A percentile compares a stretch with the other conserved stretches of the same genome.
phyloP scores from a whole-genome alignment of 2,888 invertebrate species.

The Aplocera efformata region DNA sequence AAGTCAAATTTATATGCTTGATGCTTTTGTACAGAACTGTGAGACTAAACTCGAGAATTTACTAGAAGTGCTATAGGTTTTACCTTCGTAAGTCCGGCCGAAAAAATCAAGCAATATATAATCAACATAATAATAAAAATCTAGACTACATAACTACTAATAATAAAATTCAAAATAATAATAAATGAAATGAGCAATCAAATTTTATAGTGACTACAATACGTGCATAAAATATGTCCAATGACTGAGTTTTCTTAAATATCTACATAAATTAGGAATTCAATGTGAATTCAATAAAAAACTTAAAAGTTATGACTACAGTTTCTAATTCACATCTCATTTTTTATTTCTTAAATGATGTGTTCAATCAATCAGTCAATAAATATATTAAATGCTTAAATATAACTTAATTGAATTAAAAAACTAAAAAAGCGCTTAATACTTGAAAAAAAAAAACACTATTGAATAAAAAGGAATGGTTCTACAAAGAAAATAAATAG shows the following conservation, averaged over 20 bases:
- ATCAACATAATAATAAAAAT: conserved; percentile 16
- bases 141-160: conserved; percentile 23
- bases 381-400: conserved; percentile 63
- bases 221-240: conserved; percentile 49
- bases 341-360: conserved; percentile 36
- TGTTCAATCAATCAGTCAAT: conserved; percentile 63
- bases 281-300: conserved; percentile 52
- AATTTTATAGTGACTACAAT: conserved; percentile 54
- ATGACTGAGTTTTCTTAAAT: conserved; percentile 23
- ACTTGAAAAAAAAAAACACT: conserved; percentile 52
- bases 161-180: conserved; percentile 35
- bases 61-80: conserved; percentile 1
- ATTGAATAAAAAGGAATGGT: conserved; percentile 71
- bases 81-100: conserved; percentile 27
- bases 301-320: conserved; percentile 41
- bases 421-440: conserved; percentile 51
- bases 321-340: conserved; percentile 42
- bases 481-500: conserved; percentile 45
- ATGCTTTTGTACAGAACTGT: conserved; percentile 42
- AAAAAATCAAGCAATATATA: conserved; percentile 37
- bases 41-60: conserved; percentile 5
- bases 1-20: conserved; percentile 41
- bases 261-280: conserved; percentile 41
- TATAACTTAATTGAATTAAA: conserved; percentile 39
- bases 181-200: conserved; percentile 47